Conservation (phyloP, 2,888 invertebrate species). For the Marronus borbonicus region DNA sequence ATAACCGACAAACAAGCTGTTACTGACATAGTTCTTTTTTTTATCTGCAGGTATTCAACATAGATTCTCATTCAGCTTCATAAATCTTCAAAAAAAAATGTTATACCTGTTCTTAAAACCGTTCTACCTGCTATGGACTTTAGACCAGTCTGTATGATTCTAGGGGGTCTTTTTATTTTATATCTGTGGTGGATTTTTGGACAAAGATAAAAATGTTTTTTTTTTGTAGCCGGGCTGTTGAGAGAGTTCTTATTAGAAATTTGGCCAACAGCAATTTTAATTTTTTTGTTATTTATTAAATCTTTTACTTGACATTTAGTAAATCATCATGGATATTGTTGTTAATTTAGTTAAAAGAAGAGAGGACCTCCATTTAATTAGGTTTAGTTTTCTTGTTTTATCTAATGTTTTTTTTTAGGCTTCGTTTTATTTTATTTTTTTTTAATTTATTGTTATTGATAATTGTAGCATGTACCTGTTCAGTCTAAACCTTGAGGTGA, state of each 20-base stretch:
- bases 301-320: neutral
- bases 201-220: no score
- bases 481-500: slow-evolving; percentile 58
- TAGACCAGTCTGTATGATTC: slow-evolving; percentile 15
- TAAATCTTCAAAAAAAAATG: neutral
- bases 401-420: neutral
- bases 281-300: no score
- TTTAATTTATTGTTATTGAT: neutral
- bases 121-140: slow-evolving; percentile 18
- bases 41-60: neutral
- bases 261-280: no score
- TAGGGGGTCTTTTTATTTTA: slow-evolving; percentile 8
- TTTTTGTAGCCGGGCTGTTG: no score
- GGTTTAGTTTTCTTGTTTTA: slow-evolving; percentile 16
- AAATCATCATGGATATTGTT: neutral
- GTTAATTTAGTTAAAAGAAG: no score
- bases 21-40: slow-evolving; percentile 1
- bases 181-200: no score
- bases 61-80: slow-evolving; percentile 1
- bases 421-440: neutral
- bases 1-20: no score
- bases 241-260: no score
- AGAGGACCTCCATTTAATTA: neutral
- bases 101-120: slow-evolving; percentile 21
- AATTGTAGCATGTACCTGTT: slow-evolving; percentile 52